These are phyloP conservation scores for Cotesia congregata DNA, from an alignment of 2,888 invertebrate genomes.

Conservation along the genomic window DNA sequence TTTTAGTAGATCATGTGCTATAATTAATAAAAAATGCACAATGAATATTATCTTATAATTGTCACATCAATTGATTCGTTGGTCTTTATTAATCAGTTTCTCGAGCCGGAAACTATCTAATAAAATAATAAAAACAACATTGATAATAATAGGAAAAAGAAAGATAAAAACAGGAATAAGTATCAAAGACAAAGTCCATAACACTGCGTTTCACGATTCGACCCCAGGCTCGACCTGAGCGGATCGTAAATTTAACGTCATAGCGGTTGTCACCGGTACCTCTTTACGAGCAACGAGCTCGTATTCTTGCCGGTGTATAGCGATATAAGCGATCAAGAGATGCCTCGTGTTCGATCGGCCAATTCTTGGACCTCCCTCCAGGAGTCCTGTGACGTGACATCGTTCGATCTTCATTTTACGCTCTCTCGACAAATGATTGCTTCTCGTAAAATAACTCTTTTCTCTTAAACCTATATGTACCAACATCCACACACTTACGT, in stretches of 20 bases:
- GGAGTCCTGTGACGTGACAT: conserved; percentile 34
- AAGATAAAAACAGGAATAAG: conserved; percentile 2
- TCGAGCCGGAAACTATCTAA: neutral
- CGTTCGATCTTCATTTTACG: conserved; percentile 39
- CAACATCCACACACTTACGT: neutral
- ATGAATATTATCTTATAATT: neutral
- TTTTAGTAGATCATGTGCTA: too few species aligned
- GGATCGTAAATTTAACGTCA: conserved; percentile 64
- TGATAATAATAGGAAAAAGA: neutral
- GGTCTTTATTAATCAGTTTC: neutral
- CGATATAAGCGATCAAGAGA: conserved; percentile 22
- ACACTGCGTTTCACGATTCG: conserved; percentile 59
- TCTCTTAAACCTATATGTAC: neutral
- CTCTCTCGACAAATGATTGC: conserved; percentile 29
- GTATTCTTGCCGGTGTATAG: conserved; percentile 43
- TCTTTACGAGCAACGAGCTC: conserved; percentile 61
- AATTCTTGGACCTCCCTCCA: conserved; percentile 19
- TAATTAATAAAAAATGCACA: too few species aligned
- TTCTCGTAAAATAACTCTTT: conserved; percentile 15
- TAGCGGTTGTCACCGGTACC: conserved; percentile 63
- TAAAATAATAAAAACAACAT: neutral
- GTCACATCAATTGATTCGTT: neutral
- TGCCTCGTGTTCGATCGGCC: conserved; percentile 25
- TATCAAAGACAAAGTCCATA: conserved; percentile 22
- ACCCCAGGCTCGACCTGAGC: conserved; percentile 54